Evolutionary conservation across 2,888 invertebrate species (phyloP).

Genomic region (Athalia circularis): DNA sequence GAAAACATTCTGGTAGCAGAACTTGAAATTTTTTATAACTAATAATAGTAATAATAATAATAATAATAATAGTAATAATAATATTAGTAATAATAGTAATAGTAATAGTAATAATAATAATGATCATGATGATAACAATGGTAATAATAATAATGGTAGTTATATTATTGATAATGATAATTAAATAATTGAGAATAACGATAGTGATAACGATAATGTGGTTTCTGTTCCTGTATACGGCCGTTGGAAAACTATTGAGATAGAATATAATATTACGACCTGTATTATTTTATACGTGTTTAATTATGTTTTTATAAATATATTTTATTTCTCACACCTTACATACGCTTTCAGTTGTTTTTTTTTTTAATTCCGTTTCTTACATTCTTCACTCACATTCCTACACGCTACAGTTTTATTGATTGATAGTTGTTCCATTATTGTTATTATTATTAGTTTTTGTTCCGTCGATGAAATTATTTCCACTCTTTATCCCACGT

Average conservation of each 20-base stretch:
- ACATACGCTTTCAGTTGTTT: conserved; percentile 44
- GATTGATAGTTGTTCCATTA: neutral
- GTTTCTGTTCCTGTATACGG: conserved; percentile 68
- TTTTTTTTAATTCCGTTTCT: neutral
- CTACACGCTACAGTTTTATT: neutral
- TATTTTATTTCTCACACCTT: conserved; percentile 70
- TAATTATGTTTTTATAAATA: conserved; percentile 73
- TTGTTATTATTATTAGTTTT: neutral
- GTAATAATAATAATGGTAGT: neutral
- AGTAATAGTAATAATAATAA: neutral
- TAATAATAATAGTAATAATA: conserved; percentile 21
- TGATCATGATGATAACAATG: neutral
- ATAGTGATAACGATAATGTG: conserved; percentile 54
- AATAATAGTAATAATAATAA: conserved; percentile 22
- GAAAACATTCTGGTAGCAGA: conserved; percentile 29
- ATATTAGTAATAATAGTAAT: neutral
- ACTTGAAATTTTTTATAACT: conserved; percentile 35
- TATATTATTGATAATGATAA: neutral
- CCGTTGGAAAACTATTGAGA: conserved; percentile 53
- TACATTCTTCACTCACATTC: neutral
- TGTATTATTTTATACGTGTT: conserved; percentile 72
- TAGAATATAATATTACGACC: conserved; percentile 61
- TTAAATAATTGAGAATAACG: conserved; percentile 38
- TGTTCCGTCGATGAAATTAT: neutral
- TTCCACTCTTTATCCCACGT: neutral